Conservation (phyloP, 2,113 vertebrate species). For the Rhegmatorhina hoffmannsi region DNA sequence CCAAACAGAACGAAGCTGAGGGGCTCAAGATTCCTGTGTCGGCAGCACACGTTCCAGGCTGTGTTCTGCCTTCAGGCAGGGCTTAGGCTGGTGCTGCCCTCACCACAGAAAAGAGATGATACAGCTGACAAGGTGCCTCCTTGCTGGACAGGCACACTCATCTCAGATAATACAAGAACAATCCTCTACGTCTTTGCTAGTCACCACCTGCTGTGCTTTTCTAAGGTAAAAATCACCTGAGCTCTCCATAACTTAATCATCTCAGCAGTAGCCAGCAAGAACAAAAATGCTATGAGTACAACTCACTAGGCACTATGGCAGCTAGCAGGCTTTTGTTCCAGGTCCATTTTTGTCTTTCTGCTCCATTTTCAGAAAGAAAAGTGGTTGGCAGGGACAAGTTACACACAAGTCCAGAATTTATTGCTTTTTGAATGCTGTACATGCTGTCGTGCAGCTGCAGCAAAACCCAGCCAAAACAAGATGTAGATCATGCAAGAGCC, state of each 20-base stretch:
- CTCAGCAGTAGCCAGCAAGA: constrained; percentile 18
- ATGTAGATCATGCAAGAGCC: not conserved
- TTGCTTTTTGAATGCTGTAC: constrained; percentile 2
- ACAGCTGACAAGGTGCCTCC: not conserved
- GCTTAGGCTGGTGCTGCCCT: not conserved
- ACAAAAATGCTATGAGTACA: not conserved
- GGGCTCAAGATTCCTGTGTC: rapidly evolving
- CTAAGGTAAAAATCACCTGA: constrained; percentile 28
- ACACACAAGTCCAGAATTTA: not conserved
- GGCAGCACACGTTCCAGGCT: not conserved
- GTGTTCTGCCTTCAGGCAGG: not conserved
- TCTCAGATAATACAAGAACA: not conserved
- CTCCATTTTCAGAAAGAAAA: constrained; percentile 25
- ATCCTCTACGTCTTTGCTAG: not conserved
- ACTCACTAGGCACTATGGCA: not conserved
- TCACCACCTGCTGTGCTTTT: constrained; percentile 11
- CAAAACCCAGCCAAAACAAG: constrained; percentile 36
- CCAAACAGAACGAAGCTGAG: rapidly evolving
- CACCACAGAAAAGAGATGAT: not conserved
- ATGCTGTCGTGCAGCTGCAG: not conserved
- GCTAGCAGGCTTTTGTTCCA: constrained; percentile 8
- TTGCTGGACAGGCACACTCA: not conserved
- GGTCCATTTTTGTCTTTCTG: constrained; percentile 19
- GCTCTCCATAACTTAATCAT: constrained; percentile 40
- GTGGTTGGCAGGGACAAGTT: constrained; percentile 16